phyloP scores from a whole-genome alignment of 2,113 vertebrate genomes.

The Boleophthalmus pectinirostris region DNA sequence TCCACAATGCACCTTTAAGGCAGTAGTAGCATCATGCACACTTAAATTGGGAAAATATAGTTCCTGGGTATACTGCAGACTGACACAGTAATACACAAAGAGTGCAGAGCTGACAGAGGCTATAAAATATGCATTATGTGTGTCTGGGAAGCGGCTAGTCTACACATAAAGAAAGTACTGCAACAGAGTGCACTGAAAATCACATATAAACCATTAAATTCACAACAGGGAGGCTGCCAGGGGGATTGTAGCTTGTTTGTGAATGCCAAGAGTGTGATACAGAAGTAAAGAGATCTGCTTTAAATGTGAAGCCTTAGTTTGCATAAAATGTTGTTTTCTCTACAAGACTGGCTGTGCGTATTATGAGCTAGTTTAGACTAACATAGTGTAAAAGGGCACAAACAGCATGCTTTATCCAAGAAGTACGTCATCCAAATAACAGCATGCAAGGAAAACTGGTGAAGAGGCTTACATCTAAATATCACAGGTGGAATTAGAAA shows the following conservation, averaged over 20 bases:
- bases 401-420: not conserved
- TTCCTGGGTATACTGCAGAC: conserved; percentile 6
- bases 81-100: conserved; percentile 18
- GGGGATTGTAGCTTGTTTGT: conserved; percentile 27
- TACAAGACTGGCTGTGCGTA: not conserved
- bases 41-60: conserved; percentile 19
- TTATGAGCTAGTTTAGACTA: not conserved
- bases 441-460: not conserved
- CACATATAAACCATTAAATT: conserved; percentile 27
- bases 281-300: not conserved
- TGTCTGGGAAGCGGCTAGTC: conserved; percentile 25
- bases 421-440: not conserved
- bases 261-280: conserved; percentile 8
- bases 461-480: not conserved
- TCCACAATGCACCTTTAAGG: no score
- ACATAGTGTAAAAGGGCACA: not conserved
- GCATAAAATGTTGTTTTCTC: not conserved
- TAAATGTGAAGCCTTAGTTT: conserved; percentile 20
- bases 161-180: conserved; percentile 17
- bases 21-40: not conserved
- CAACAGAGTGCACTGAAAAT: conserved; percentile 20
- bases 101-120: conserved; percentile 19
- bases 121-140: conserved; percentile 22
- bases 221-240: not conserved
- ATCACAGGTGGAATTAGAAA: not conserved